phyloP scores from a whole-genome alignment of 1,140 invertebrate genomes.

The Ladona fulva region DNA sequence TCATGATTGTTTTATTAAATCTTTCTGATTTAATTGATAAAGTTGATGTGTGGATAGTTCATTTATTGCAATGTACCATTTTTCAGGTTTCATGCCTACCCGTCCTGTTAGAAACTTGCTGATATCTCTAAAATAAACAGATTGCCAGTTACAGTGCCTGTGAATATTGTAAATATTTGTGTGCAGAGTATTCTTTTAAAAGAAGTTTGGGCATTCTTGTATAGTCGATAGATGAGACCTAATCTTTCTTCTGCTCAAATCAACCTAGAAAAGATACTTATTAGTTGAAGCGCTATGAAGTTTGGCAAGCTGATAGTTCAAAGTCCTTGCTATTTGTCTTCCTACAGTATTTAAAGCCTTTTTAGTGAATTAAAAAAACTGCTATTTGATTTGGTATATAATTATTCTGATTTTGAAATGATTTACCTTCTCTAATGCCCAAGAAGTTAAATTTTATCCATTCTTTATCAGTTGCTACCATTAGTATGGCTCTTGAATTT shows the following conservation, averaged over 20 bases:
- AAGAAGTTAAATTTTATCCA: too few relatives aligned
- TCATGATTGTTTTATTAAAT: too few relatives aligned
- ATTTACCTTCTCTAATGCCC: too few relatives aligned
- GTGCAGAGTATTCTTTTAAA: constrained; percentile 6
- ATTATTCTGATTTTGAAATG: too few relatives aligned
- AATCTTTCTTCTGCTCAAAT: not conserved
- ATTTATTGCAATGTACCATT: not conserved
- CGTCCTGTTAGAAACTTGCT: not conserved
- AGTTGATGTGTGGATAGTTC: not conserved
- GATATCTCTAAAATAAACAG: not conserved
- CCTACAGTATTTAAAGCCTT: not conserved
- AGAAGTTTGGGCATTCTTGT: not conserved
- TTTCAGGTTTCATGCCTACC: not conserved
- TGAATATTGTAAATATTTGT: not conserved
- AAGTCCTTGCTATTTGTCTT: not conserved
- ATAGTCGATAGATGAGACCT: not conserved
- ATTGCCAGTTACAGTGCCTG: constrained; percentile 3
- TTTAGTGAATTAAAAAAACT: not conserved
- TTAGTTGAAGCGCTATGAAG: not conserved
- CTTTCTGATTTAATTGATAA: too few relatives aligned
- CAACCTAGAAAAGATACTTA: not conserved
- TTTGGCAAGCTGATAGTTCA: not conserved
- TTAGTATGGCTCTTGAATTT: too few relatives aligned
- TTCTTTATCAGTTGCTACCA: too few relatives aligned
- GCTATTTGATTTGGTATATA: not conserved